Base-by-base conservation (phyloP, 1,140 invertebrate species). In the Apis florea region DNA sequence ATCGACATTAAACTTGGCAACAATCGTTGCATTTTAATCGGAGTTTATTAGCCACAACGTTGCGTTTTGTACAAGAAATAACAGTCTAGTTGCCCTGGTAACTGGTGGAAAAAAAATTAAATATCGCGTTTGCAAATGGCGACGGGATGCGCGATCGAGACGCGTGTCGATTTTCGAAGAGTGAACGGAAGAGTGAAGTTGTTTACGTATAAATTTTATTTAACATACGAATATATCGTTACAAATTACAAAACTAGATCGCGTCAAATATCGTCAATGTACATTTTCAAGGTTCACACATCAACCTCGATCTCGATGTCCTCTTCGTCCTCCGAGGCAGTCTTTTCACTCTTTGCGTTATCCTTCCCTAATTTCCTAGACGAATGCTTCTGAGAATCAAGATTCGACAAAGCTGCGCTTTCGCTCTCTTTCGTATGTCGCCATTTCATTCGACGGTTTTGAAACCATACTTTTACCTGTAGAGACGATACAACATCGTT, bases 401-500 rank as follows among this genome's bases (percentile, higher is more conserved):
- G 53, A 26, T 82, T 86, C 2, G 72, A 54, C 0, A 85, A 74
- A 13, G 77, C 76, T 63, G 59, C 75, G 86, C 91, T 93, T 8
- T 95, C 94, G 70, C 89, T 95, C 90, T 97, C 96, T 89, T 96
- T 96, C 13, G 96, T 97, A 85, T 98, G 97, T 2, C 97, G 95
- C 97, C 97, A 98, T 92, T 98, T 98, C 97, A 98, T 98, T 76
- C 97, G 95, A 49, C 98, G 95, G 92, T 98, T 98, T 94, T 98
- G 97, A 92, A 98, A 98, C 97, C 97, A 98, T 0, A 98, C 97
- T 94, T 98, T 98, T 1, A 98, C 97, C 97, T 97, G 89, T 54
- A 79, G 64, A 79, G 64, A 83, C 64, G 8, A 9, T n/a, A 54
- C 21, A 75, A 40, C 11, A 51, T 5, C 10, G 21, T 54, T 71